Evolutionary conservation across 2,888 invertebrate species (phyloP).

Genomic region (Erebia ligea): DNA sequence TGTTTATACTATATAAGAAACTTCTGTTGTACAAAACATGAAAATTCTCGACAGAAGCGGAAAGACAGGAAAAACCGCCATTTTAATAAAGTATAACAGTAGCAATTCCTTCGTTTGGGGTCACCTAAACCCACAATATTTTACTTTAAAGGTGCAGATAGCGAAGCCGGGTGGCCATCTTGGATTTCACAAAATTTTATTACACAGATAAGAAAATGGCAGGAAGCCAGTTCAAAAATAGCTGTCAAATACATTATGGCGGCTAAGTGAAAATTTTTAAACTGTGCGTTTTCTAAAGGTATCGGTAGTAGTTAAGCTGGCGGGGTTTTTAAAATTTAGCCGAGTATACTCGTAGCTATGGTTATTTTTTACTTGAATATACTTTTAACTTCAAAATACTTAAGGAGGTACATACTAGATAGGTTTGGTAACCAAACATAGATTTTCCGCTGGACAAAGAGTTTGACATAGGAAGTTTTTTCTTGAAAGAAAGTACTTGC

Average conservation of each 20-base stretch:
- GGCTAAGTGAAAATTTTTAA: slow-evolving; percentile 40
- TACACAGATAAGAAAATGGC: slow-evolving; percentile 46
- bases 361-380: too few relatives aligned
- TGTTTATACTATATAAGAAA: not conserved
- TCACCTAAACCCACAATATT: slow-evolving; percentile 37
- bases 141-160: slow-evolving; percentile 41
- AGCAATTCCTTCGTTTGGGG: slow-evolving; percentile 31
- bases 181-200: slow-evolving; percentile 47
- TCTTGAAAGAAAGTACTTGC: too few relatives aligned
- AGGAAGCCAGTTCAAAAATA: slow-evolving; percentile 42
- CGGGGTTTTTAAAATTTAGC: slow-evolving; percentile 17
- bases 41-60: slow-evolving; percentile 2
- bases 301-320: not conserved
- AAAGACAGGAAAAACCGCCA: slow-evolving; percentile 1
- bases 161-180: slow-evolving; percentile 42
- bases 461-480: too few relatives aligned
- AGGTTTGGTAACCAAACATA: too few relatives aligned
- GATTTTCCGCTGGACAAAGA: too few relatives aligned
- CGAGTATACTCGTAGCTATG: slow-evolving; percentile 6
- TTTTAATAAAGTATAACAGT: slow-evolving; percentile 31
- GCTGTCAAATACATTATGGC: slow-evolving; percentile 43
- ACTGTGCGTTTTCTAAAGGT: slow-evolving; percentile 27
- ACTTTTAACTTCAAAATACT: not conserved
- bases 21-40: not conserved
- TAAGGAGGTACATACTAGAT: too few relatives aligned